Percentiles rank a stretch among this genome's conserved stretches.
These are phyloP conservation scores for Luscinia luscinia DNA, from an alignment of 2,797 vertebrate species.

Conservation along the genomic window DNA sequence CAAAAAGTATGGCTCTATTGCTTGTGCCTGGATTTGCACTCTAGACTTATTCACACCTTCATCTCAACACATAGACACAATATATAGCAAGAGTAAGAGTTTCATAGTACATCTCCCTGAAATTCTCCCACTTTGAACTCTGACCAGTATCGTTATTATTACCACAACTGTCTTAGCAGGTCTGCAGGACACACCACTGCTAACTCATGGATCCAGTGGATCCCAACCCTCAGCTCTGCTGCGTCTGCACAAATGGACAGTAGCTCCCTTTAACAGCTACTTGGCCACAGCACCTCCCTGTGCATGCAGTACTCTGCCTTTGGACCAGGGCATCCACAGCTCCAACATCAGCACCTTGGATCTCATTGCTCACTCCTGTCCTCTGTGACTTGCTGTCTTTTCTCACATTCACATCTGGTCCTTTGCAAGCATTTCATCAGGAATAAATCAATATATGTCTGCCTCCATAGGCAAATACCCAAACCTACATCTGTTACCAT, in stretches of 20 bases:
- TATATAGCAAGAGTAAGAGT: neutral
- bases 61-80: neutral
- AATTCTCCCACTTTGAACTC: neutral
- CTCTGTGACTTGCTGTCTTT: neutral
- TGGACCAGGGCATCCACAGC: neutral
- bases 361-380: neutral
- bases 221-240: neutral
- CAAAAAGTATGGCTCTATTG: neutral
- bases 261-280: neutral
- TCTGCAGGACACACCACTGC: neutral
- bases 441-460: neutral
- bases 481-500: neutral
- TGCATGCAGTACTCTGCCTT: rapidly evolving
- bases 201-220: neutral
- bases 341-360: neutral
- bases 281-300: neutral
- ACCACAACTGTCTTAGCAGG: neutral
- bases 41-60: neutral
- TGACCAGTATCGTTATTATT: neutral
- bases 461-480: neutral
- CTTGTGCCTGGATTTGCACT: neutral
- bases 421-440: neutral
- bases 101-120: neutral
- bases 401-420: neutral
- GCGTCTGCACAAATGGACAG: neutral